These are phyloP conservation scores for Pantherophis vulpinus DNA, from an alignment of 2,797 vertebrate genomes.

Conservation along the genomic window DNA sequence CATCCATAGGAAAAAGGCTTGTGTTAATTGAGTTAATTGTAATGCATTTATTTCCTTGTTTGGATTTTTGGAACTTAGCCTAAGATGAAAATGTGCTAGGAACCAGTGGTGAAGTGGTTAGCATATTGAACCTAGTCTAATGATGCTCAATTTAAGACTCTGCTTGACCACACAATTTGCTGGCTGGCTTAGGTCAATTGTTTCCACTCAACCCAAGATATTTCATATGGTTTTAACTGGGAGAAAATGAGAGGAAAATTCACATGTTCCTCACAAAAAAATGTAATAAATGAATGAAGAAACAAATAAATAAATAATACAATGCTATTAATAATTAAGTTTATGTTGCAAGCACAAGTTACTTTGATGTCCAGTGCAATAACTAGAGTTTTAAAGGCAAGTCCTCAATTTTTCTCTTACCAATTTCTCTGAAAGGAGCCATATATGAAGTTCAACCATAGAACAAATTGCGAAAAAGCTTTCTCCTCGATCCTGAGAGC, in stretches of 20 bases:
- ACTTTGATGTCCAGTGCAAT: background rate
- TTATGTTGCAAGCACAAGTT: background rate
- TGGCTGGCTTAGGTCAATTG: background rate
- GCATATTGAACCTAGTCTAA: background rate
- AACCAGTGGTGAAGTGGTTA: background rate
- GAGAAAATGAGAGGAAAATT: background rate
- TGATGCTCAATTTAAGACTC: background rate
- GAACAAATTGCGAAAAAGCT: background rate
- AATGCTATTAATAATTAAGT: background rate
- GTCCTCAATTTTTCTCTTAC: background rate
- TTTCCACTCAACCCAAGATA: background rate
- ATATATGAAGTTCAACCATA: background rate
- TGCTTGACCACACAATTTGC: background rate
- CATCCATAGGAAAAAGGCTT: background rate
- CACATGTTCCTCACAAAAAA: background rate
- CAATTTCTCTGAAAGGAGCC: background rate
- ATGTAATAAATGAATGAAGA: background rate
- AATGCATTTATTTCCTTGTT: background rate
- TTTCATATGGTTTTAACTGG: background rate
- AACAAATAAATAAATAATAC: background rate
- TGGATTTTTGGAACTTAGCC: background rate
- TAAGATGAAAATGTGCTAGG: background rate
- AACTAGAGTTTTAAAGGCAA: background rate
- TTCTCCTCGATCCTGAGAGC: background rate
- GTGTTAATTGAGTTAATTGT: background rate